phyloP scores from a whole-genome alignment of 2,888 invertebrate genomes.

The Luffia ferchaultella region DNA sequence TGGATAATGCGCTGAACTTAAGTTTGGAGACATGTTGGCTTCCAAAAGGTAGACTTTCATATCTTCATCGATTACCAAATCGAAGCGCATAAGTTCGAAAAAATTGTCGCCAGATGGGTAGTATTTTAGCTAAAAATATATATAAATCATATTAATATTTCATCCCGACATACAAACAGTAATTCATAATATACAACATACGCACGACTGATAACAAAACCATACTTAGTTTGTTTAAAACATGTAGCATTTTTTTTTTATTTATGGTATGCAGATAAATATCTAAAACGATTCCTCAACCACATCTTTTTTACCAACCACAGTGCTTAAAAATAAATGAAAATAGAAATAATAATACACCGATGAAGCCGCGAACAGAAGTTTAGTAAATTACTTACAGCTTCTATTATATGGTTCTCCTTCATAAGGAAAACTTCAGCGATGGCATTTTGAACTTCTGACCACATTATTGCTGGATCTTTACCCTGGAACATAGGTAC shows the following conservation, averaged over 20 bases:
- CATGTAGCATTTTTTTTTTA: too few species aligned
- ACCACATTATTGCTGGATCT: conserved; percentile 80
- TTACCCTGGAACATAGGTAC: conserved; percentile 56
- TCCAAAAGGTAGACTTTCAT: conserved; percentile 90
- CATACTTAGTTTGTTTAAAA: too few species aligned
- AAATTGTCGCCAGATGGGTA: conserved; percentile 73
- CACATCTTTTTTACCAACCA: too few species aligned
- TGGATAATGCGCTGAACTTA: conserved; percentile 92
- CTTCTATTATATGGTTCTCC: conserved; percentile 72
- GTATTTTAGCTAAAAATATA: conserved; percentile 42
- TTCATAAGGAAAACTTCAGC: conserved; percentile 73
- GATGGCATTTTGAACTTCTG: conserved; percentile 81
- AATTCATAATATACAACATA: too few species aligned
- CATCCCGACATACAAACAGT: too few species aligned
- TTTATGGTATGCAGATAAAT: too few species aligned
- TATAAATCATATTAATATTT: too few species aligned
- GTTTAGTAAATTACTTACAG: conserved; percentile 36
- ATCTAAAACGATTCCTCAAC: too few species aligned
- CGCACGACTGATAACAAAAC: too few species aligned
- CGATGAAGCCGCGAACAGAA: conserved; percentile 3
- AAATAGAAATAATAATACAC: too few species aligned
- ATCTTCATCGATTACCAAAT: conserved; percentile 89
- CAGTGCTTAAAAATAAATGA: too few species aligned
- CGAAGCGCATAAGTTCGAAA: conserved; percentile 95
- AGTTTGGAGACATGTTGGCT: conserved; percentile 98